Conservation (phyloP, 2,888 invertebrate species). For the Drosophila kuntzei region DNA sequence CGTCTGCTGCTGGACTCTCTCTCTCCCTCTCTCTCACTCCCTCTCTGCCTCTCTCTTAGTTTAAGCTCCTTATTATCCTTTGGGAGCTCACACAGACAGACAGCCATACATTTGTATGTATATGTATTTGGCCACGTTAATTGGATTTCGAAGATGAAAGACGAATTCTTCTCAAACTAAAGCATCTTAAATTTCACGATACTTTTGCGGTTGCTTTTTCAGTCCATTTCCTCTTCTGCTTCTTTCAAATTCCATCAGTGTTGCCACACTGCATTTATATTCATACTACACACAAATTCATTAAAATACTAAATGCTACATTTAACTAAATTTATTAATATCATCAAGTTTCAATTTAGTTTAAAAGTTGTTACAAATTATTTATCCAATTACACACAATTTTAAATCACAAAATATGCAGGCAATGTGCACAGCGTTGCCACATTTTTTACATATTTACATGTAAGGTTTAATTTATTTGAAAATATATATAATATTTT, state of each 20-base stretch:
- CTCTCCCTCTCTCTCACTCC: too few relatives aligned
- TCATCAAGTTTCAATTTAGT: not conserved
- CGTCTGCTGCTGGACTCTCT: too few relatives aligned
- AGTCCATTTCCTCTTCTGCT: not conserved
- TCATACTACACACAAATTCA: not conserved
- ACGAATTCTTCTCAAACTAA: slow-evolving; percentile 19
- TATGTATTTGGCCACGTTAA: slow-evolving; percentile 50
- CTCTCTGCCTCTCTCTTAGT: too few relatives aligned
- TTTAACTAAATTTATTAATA: not conserved
- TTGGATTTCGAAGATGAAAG: slow-evolving; percentile 64
- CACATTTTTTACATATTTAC: not conserved
- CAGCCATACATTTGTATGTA: not conserved
- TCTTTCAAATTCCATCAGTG: not conserved
- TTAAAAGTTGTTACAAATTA: not conserved
- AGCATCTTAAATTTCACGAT: slow-evolving; percentile 36
- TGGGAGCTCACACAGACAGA: slow-evolving; percentile 40
- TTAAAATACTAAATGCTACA: not conserved
- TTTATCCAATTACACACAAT: not conserved
- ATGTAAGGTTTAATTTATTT: not conserved
- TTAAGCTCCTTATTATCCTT: slow-evolving; percentile 80
- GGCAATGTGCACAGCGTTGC: not conserved
- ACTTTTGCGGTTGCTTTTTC: not conserved
- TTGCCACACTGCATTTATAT: not conserved
- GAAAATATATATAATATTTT: not conserved
- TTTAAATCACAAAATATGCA: not conserved